These are phyloP conservation scores for Cepphus grylle DNA, from an alignment of 2,113 vertebrate genomes.

Conservation along the genomic window DNA sequence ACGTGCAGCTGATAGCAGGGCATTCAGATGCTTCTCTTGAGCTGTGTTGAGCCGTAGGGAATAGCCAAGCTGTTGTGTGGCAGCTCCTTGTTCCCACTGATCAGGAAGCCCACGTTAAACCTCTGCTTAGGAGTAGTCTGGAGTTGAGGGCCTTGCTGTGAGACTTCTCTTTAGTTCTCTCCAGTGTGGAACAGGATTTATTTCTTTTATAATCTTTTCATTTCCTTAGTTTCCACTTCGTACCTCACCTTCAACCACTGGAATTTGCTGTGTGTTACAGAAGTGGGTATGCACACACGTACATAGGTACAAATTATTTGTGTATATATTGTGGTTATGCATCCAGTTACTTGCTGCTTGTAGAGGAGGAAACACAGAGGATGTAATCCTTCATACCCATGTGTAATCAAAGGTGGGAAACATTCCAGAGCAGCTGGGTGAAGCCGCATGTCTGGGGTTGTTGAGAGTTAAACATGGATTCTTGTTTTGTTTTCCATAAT, in stretches of 20 bases:
- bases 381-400: background rate
- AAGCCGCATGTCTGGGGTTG: background rate
- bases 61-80: background rate
- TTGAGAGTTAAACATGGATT: background rate
- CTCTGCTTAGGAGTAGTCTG: background rate
- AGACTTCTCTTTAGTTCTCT: background rate
- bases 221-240: background rate
- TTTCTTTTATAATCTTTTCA: background rate
- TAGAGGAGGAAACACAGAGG: background rate
- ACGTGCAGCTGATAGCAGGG: background rate
- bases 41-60: background rate
- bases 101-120: background rate
- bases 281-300: background rate
- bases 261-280: background rate
- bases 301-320: background rate
- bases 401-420: background rate
- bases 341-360: background rate
- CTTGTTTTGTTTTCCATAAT: background rate
- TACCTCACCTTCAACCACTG: background rate
- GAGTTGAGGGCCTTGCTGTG: background rate
- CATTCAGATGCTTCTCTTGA: background rate
- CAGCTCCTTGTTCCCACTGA: background rate
- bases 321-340: background rate
- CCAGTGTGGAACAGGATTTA: background rate
- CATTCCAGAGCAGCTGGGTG: background rate